Base-by-base conservation (phyloP, 2,113 vertebrate genomes). In the Megaceryle torquata region DNA sequence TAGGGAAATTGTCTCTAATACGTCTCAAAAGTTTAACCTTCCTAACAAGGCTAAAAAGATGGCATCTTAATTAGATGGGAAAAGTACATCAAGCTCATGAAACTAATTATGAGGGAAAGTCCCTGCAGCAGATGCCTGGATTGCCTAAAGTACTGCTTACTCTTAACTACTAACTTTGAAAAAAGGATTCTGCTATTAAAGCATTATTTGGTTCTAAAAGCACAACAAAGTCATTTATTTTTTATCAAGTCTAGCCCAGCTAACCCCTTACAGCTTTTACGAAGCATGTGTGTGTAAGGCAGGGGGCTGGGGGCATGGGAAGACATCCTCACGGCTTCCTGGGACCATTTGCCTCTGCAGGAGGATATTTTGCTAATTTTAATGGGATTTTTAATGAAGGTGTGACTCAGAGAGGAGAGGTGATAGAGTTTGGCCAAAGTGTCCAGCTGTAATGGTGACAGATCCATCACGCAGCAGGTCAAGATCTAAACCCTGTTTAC, bases 71-170 rank as follows among this genome's bases (percentile, higher is more conserved):
- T 96, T 86, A 94, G 90, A 68, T 53, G 91, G 72, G 88, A 86
- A 96, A 97, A 92, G 50, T 76, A 94, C 94, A 95, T 89, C 81
- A 86, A 94, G 69, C 71, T 96, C 85, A 90, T 96, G 93, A 96
- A 96, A 94, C 86, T 96, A 96, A 96, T 97, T 96, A 97, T 6
- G 1, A 88, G 89, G 96, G 92, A 87, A 96, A 96, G 88, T 96
- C 96, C 96, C 93, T 79, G 84, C 93, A 96, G 96, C 96, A 95
- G 96, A 92, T 96, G 96, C 90, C 72, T 95, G 79, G 25, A 68
- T 94, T 79, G 95, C 92, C 93, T 91, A 1, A 88, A 95, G 94
- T 91, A 6, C 68, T 69, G 41, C 93, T 93, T 91, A 51, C 79
- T 89, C 86, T 80, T 91, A 93, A 89, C 83, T 92, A 33, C 71